Percentiles rank a stretch among this genome's conserved stretches.
Evolutionary conservation across 1,140 invertebrate genomes (phyloP).

Genomic region (Pseudachorutes palmiensis): DNA sequence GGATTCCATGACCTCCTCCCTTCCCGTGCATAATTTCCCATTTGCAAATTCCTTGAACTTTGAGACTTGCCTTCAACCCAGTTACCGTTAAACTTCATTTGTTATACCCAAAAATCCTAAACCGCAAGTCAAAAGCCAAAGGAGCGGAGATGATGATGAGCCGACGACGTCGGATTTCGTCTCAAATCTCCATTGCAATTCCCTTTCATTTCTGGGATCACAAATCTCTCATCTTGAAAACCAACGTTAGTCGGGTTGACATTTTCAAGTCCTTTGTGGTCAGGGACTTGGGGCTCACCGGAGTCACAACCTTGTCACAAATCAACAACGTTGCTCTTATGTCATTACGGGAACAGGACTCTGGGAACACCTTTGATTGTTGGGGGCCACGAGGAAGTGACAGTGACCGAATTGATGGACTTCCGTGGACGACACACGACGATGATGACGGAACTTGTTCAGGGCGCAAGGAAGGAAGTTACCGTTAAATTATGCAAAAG

Average conservation of each 20-base stretch:
- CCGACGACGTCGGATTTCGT: background rate
- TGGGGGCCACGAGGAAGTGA: background rate
- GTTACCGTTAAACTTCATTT: background rate
- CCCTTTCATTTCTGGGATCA: background rate
- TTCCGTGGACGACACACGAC: background rate
- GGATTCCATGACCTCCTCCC: no score
- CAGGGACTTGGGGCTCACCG: background rate
- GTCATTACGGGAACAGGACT: no score
- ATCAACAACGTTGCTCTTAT: no score
- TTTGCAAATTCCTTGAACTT: background rate
- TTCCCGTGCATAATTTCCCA: background rate
- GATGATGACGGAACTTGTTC: background rate
- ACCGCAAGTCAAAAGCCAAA: background rate
- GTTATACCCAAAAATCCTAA: background rate
- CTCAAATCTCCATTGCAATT: background rate
- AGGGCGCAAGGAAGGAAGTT: background rate
- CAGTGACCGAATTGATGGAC: slow-evolving; percentile 1
- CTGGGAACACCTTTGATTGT: no score
- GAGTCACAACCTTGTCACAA: background rate
- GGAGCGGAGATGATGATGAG: background rate
- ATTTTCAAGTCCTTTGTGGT: background rate
- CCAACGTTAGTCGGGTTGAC: background rate
- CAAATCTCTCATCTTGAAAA: background rate
- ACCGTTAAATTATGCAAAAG: slow-evolving; percentile 11
- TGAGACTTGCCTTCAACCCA: background rate